phyloP scores from a whole-genome alignment of 2,888 invertebrate genomes.

The Exephanes ischioxanthus region DNA sequence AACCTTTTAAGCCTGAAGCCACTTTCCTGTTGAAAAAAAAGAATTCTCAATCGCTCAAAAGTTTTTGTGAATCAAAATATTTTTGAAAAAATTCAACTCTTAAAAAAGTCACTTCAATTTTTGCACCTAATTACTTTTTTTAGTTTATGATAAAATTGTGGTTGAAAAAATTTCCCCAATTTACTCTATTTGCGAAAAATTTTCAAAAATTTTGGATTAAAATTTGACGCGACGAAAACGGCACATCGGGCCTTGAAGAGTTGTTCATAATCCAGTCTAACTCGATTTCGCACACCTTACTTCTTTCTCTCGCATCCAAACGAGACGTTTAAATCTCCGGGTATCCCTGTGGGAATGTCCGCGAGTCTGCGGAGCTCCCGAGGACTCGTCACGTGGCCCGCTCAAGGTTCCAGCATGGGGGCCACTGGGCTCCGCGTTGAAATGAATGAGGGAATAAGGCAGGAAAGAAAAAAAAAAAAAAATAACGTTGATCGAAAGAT shows the following conservation, averaged over 20 bases:
- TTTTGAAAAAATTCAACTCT: no score
- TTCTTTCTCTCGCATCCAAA: conserved; percentile 59
- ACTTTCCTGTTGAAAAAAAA: no score
- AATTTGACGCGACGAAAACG: no score
- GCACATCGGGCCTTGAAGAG: neutral
- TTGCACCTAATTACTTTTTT: neutral
- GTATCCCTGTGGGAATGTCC: conserved; percentile 79
- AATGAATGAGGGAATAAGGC: conserved; percentile 17
- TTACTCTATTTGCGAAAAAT: no score
- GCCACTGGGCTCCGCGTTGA: neutral
- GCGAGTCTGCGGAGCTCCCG: conserved; percentile 54
- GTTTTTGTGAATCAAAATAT: no score
- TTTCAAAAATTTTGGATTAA: no score
- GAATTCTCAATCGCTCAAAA: no score
- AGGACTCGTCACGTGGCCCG: conserved; percentile 47
- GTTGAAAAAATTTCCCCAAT: neutral
- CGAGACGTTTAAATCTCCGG: conserved; percentile 77
- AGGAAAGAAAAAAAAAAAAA: conserved; percentile 33
- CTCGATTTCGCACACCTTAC: conserved; percentile 27
- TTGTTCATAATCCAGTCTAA: conserved; percentile 45
- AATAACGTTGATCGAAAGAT: conserved; percentile 28
- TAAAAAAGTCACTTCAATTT: neutral
- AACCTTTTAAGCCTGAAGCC: no score
- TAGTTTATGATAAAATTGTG: neutral
- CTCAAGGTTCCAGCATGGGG: conserved; percentile 36